A percentile compares a stretch with the other conserved stretches of the same genome.
These are phyloP conservation scores for Sinocyclocheilus grahami DNA, from an alignment of 2,113 vertebrate genomes.

Conservation along the genomic window DNA sequence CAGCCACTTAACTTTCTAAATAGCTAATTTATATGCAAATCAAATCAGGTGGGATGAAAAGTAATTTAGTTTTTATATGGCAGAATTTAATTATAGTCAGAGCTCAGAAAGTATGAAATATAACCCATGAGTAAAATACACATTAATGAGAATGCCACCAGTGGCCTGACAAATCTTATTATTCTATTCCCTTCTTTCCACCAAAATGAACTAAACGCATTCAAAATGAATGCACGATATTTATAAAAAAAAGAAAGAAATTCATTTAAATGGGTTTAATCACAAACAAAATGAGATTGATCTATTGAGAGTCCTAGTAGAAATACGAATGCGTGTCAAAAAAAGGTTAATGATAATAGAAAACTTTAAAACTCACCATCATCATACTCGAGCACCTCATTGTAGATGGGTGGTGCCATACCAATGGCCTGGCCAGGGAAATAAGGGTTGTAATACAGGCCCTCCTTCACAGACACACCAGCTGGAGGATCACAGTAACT, in stretches of 20 bases:
- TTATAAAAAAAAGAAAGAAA: not conserved
- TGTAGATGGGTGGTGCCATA: constrained; percentile 94
- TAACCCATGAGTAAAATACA: not conserved
- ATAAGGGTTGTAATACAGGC: constrained; percentile 91
- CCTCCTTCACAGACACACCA: constrained; percentile 80
- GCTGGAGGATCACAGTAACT: constrained; percentile 90
- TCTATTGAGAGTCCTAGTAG: not conserved
- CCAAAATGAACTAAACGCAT: not conserved
- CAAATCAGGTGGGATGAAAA: not conserved
- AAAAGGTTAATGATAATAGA: not conserved
- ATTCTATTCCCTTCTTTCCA: not conserved
- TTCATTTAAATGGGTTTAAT: not conserved
- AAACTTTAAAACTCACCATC: constrained; percentile 79
- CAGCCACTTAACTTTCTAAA: not conserved
- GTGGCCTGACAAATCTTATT: not conserved
- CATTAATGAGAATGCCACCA: not conserved
- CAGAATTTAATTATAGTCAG: not conserved
- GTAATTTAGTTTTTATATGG: not conserved
- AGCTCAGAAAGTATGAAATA: not conserved
- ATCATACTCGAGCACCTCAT: constrained; percentile 86
- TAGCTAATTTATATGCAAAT: not conserved
- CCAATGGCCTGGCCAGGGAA: constrained; percentile 90
- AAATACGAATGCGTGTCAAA: too few species aligned
- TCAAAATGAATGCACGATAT: not conserved
- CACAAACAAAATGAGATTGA: not conserved